phyloP scores from a whole-genome alignment of 2,888 invertebrate species.

The Metopia argyrocephala region DNA sequence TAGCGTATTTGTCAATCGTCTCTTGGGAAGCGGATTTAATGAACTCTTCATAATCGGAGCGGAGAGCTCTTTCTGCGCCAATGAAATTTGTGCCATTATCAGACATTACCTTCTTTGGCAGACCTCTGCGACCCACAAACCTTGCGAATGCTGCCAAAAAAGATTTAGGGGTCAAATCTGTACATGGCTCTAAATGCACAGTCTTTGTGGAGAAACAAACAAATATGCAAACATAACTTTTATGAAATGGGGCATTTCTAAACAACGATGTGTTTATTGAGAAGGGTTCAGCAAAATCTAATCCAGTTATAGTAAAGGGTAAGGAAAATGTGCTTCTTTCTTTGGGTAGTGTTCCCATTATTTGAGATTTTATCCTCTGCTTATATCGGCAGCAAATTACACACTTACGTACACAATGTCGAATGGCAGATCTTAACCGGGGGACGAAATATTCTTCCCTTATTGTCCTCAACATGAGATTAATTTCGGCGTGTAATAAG shows the following conservation, averaged over 20 bases:
- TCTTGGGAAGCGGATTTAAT: too few species aligned
- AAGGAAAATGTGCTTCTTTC: conserved; percentile 43
- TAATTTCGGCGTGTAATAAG: conserved; percentile 22
- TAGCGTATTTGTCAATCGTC: background rate
- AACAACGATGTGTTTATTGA: background rate
- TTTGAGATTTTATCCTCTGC: conserved; percentile 30
- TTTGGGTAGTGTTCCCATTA: conserved; percentile 47
- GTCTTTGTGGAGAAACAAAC: conserved; percentile 47
- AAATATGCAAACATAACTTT: conserved; percentile 37
- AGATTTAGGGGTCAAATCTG: conserved; percentile 44
- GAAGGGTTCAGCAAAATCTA: conserved; percentile 58
- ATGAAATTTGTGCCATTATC: conserved; percentile 55
- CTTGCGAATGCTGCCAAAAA: conserved; percentile 37
- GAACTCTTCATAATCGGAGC: background rate
- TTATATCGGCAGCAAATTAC: conserved; percentile 40
- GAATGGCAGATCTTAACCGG: conserved; percentile 6
- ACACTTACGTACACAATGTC: conserved; percentile 34
- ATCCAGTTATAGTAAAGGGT: conserved; percentile 41
- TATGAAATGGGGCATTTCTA: background rate
- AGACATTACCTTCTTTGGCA: conserved; percentile 41
- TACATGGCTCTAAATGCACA: conserved; percentile 44
- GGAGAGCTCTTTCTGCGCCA: conserved; percentile 10
- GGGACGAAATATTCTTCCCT: conserved; percentile 31
- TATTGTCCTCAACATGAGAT: conserved; percentile 17
- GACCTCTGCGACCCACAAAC: conserved; percentile 43